Base-by-base conservation (phyloP, 2,113 vertebrate genomes). In the Lontra canadensis region DNA sequence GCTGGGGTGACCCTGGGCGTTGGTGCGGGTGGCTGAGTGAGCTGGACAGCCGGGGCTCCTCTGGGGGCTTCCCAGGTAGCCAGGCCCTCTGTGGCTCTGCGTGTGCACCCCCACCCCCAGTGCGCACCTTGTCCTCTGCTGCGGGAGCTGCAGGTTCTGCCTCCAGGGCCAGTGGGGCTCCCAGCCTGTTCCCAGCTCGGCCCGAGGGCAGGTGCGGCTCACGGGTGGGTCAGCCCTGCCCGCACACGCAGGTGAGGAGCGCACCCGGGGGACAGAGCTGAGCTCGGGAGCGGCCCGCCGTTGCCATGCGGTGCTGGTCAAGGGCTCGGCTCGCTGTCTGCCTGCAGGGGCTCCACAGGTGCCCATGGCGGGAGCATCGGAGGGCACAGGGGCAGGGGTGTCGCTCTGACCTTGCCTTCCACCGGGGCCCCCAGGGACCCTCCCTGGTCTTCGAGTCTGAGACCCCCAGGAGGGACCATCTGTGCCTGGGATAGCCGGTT, bases 301-400 rank as follows among this genome's bases (percentile, higher is more conserved):
- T 18, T 36, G 44, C 31, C 34, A 0, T 34, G 7, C 13, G 78
- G 26, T 34, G 78, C 49, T 69, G 3, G 34, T 4, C 2, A 12
- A 39, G 11, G 47, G 6, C 76, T 18, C 6, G 34, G 29, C 55
- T 61, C 71, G 39, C 21, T 61, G 55, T 61, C 88, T 6, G 1
- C 44, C 25, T 0, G 25, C 14, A 39, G 44, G 15, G n/a, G 61
- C 78, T 18, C n/a, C 2, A 0, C 14, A 17, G 63, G 49, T 7
- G 1, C 26, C 1, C 0, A 0, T 26, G 31, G 29, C 0, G 10
- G 17, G 18, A 42, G 36, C 61, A 17, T 25, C 34, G 23, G 36
- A 11, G 69, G 69, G 26, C 36, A 4, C 4, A 26, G 79, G 76
- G 78, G 44, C 11, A 25, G 61, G 61, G 29, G 14, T 15, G 14